Percentiles rank a stretch among this genome's conserved stretches.
phyloP scores from a whole-genome alignment of 2,888 invertebrate species.

The Endotricha flammealis region DNA sequence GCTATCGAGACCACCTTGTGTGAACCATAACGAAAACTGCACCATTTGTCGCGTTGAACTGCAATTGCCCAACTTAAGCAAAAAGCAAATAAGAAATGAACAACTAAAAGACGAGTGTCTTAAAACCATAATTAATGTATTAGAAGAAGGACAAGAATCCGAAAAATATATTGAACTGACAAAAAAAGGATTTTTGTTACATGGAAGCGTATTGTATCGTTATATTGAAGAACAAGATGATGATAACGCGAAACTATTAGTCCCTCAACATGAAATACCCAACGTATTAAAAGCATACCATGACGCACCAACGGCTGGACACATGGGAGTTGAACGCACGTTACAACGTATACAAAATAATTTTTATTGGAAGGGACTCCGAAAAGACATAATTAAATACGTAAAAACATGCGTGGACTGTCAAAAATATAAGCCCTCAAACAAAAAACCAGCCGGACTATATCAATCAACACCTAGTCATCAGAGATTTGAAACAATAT shows the following conservation, averaged over 20 bases:
- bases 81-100: not conserved
- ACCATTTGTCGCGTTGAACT: not conserved
- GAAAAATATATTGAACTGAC: too few species aligned
- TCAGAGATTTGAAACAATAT: conserved; percentile 13
- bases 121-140: not conserved
- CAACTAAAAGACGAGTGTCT: not conserved
- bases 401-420: conserved; percentile 12
- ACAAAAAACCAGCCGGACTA: conserved; percentile 15
- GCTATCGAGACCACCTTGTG: not conserved
- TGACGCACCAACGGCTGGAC: conserved; percentile 24
- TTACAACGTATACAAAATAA: conserved; percentile 9
- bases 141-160: not conserved
- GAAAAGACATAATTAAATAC: not conserved
- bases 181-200: too few species aligned
- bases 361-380: conserved; percentile 20
- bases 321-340: conserved; percentile 17
- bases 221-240: too few species aligned
- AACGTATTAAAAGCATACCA: conserved; percentile 21
- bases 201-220: too few species aligned
- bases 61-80: not conserved
- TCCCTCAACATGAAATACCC: conserved; percentile 18
- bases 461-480: conserved; percentile 14
- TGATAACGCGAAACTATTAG: conserved; percentile 17
- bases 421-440: conserved; percentile 16
- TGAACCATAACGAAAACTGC: not conserved